These are phyloP conservation scores for Lampropteryx suffumata DNA, from an alignment of 2,888 invertebrate genomes.

Conservation along the genomic window DNA sequence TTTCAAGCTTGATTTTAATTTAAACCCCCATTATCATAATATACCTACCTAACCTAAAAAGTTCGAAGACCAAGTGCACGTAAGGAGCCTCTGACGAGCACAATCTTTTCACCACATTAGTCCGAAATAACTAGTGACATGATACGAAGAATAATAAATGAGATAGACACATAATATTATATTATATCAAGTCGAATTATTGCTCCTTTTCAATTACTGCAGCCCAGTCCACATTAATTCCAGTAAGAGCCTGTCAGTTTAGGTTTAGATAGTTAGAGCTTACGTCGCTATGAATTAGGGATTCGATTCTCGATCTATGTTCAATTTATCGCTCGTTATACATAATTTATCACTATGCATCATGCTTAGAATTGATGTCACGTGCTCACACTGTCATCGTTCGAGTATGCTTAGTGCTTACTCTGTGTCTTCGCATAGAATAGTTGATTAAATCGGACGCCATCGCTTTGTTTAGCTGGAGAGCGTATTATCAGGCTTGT, in stretches of 20 bases:
- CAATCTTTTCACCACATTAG: no score
- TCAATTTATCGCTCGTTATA: conserved; percentile 60
- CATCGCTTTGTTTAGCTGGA: conserved; percentile 54
- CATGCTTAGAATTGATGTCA: conserved; percentile 55
- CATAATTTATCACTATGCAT: conserved; percentile 55
- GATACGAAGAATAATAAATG: no score
- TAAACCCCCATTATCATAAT: no score
- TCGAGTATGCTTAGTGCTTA: conserved; percentile 45
- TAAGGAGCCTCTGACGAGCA: no score
- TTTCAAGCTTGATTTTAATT: no score
- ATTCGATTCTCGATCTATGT: conserved; percentile 51
- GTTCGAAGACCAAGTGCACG: no score
- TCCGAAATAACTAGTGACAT: no score
- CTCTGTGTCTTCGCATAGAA: conserved; percentile 52
- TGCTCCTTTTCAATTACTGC: no score
- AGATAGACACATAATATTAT: no score
- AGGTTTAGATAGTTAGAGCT: conserved; percentile 6
- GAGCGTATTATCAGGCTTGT: conserved; percentile 59
- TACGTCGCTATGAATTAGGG: conserved; percentile 41
- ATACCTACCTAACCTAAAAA: no score
- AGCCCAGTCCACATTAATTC: neutral
- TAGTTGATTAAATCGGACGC: conserved; percentile 61
- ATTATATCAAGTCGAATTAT: no score
- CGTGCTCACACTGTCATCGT: conserved; percentile 47
- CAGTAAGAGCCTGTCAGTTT: conserved; percentile 15